Percentiles rank a stretch among this genome's conserved stretches.
These are phyloP conservation scores for Salmo trutta DNA, from an alignment of 2,797 vertebrate genomes.

Conservation along the genomic window DNA sequence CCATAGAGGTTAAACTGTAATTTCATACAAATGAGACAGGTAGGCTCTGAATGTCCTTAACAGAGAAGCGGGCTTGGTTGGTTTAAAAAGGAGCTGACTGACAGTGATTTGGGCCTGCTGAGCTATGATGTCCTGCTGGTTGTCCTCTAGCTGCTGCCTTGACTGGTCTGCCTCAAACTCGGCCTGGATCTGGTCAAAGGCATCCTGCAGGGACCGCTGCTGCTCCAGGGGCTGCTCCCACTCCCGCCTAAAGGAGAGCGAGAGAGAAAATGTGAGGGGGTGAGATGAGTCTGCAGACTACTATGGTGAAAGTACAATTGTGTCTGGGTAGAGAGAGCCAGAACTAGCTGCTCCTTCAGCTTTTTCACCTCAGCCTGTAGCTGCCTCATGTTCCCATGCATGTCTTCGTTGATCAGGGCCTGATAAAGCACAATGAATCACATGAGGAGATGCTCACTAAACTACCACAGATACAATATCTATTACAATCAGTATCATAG, in stretches of 20 bases:
- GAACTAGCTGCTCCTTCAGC: conserved; percentile 88
- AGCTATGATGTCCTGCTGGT: conserved; percentile 76
- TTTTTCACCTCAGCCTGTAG: conserved; percentile 93
- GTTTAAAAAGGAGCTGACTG: conserved; percentile 27
- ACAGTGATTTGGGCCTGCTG: conserved; percentile 79
- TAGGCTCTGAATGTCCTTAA: conserved; percentile 2
- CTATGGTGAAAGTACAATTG: not conserved
- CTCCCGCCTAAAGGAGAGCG: conserved; percentile 76
- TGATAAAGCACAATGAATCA: conserved; percentile 52
- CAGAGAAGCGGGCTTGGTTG: not conserved
- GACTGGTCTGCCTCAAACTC: conserved; percentile 90
- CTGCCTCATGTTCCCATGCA: conserved; percentile 91
- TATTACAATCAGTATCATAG: not conserved
- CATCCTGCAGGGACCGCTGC: conserved; percentile 87
- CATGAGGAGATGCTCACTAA: not conserved
- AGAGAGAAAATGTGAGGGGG: conserved; percentile 20
- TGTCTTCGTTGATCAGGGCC: conserved; percentile 95
- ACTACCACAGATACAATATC: not conserved
- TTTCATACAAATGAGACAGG: not conserved
- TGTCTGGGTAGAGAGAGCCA: conserved; percentile 56
- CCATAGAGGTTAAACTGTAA: not conserved
- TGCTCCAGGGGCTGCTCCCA: conserved; percentile 89
- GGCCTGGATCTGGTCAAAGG: conserved; percentile 89
- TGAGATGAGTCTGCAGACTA: not conserved
- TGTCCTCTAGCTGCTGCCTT: conserved; percentile 79